Base-by-base conservation (phyloP, 2,888 invertebrate species). In the Nebria salina region DNA sequence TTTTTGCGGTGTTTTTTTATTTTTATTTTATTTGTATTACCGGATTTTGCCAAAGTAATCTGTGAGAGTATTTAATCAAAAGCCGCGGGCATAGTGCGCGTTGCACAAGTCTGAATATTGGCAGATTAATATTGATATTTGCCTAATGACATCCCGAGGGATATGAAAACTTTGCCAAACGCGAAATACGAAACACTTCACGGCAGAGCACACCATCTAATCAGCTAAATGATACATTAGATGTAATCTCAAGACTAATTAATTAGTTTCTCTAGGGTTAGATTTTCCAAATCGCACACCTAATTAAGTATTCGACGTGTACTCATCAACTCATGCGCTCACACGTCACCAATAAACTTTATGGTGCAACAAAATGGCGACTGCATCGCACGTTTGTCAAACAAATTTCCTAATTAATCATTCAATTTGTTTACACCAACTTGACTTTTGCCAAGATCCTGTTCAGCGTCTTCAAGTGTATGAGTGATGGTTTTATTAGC, bases 141-240 rank as follows among this genome's bases (percentile, higher is more conserved):
- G 80, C 80, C 80, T 80, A 80, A 80, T 80, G 80, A 80, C 80
- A 80, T 80, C 80, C 80, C 80, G 75, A 41, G 80, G 80, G 80
- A 80, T 75, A 75, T 80, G 80, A 80, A 80, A 80, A 80, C 75
- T 80, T 80, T 80, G 75, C 80, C 70, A 73, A 79, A 79, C 79
- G 74, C 75, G 73, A 73, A 75, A 75, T 64, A 43, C 75, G 80
- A 75, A 80, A 80, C 80, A 80, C 80, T 80, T 80, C 80, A 80
- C 65, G 80, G 80, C 75, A 70, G 75, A 75, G 72, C 70, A 72
- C 75, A 70, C 75, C 80, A 80, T 70, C 80, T 84, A 84, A 84
- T 84, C 84, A 84, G 83, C 82, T 84, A 84, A 84, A 84, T 84
- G 84, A 83, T 83, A 84, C 84, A 84, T 84, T 84, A 84, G 84